Evolutionary conservation across 2,113 vertebrate genomes (phyloP).

Genomic region (Tauraco erythrolophus): DNA sequence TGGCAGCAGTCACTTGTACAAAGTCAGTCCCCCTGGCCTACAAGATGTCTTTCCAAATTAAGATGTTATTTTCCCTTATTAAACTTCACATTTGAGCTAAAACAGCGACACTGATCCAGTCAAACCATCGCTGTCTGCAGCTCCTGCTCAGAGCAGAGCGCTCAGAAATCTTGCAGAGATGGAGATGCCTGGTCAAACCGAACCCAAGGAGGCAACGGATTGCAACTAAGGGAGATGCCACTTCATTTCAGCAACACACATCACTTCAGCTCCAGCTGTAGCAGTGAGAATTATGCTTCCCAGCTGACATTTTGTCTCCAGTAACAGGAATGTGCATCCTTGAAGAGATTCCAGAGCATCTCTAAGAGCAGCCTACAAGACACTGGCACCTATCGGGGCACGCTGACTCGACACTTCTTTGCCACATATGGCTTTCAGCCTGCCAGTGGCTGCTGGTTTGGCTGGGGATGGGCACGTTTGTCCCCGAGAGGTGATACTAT

Average conservation of each 20-base stretch:
- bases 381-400: neutral
- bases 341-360: neutral
- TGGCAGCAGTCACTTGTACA: neutral
- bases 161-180: neutral
- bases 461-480: neutral
- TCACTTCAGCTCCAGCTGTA: neutral
- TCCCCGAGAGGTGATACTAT: neutral
- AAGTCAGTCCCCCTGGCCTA: neutral
- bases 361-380: neutral
- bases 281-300: neutral
- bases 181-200: neutral
- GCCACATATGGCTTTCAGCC: neutral
- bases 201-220: neutral
- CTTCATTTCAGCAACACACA: neutral
- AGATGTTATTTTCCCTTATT: conserved; percentile 46
- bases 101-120: conserved; percentile 7
- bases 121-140: neutral
- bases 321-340: neutral
- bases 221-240: neutral
- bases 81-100: conserved; percentile 40
- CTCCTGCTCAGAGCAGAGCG: neutral
- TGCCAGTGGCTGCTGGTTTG: neutral
- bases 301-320: neutral
- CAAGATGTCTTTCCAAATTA: conserved; percentile 18
- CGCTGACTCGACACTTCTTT: neutral